Evolutionary conservation across 2,888 invertebrate genomes (phyloP), one percentile per base, ranked within the genome.

Genomic region (Hirudinaria manillensis): DNA sequence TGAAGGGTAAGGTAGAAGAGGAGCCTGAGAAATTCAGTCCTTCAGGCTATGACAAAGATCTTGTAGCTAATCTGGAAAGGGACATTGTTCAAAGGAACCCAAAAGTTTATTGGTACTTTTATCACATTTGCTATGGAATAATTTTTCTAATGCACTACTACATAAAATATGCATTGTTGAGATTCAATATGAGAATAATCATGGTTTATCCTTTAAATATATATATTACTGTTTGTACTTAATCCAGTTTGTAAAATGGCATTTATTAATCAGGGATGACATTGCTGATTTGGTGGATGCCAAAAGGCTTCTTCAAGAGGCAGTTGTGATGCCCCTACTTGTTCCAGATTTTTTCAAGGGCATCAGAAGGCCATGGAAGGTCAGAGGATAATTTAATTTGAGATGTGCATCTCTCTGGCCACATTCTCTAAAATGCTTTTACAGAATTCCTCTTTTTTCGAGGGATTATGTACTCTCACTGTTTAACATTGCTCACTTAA

Each of bases 291-390:
- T 87, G 75, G 81, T 82, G 4, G 86, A 86, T 67, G 87, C 87
- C 19, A 87, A 87, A 81, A 82, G 93, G 78, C 85, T 98, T 75
- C 87, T 99, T 7, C 94, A 98, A 84, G 98, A 99, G 87, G 97
- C 98, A 38, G 96, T 98, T 13, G 96, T 99, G 56, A 87, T 98
- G 82, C 98, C 98, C 2, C 92, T 97, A 90, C 91, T 93, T 89
- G 95, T 98, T 91, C 98, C 98, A 0, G 94, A 97, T 83, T 98
- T 94, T 87, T 99, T 99, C 86, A 95, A 92, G 87, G 95, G 93
- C 70, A 96, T 97, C 81, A 89, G 96, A 55, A 88, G 96, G 79
- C 96, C 97, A 53, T 97, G 96, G 96, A 95, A 94, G 87, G 96
- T 85, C 78, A 45, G 71, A 77, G 36, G 19, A 16, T 24, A 45